Evolutionary conservation across 2,888 invertebrate genomes (phyloP).

Genomic region (Megaustenia siamemsis): DNA sequence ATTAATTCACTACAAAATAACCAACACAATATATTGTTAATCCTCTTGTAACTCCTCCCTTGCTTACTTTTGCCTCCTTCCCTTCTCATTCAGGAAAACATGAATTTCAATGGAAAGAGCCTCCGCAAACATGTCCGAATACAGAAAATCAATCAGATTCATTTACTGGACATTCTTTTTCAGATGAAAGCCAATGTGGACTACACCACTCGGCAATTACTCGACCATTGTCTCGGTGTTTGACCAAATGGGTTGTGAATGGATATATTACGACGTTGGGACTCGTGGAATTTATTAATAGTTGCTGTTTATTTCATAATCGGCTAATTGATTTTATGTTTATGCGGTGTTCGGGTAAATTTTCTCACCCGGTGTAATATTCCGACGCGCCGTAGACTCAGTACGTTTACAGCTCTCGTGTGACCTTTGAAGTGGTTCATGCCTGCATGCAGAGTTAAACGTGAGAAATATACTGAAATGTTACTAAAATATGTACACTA

Average conservation of each 20-base stretch:
- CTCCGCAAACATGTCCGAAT: neutral
- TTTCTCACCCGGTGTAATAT: neutral
- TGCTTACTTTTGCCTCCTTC: too few relatives aligned
- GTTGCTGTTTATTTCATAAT: neutral
- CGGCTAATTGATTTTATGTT: neutral
- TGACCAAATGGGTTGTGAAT: neutral
- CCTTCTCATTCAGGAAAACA: too few relatives aligned
- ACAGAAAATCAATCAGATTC: slow-evolving; percentile 21
- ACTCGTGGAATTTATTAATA: neutral
- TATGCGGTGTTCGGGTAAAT: neutral
- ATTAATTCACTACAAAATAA: too few relatives aligned
- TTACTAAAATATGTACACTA: too few relatives aligned
- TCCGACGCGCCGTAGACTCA: too few relatives aligned
- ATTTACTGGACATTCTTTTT: neutral
- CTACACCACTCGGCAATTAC: slow-evolving; percentile 30
- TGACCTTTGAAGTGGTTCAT: too few relatives aligned
- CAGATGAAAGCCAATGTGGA: slow-evolving; percentile 3
- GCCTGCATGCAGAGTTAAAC: too few relatives aligned
- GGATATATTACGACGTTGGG: neutral
- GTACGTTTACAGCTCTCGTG: too few relatives aligned
- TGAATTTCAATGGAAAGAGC: neutral
- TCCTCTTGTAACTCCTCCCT: too few relatives aligned
- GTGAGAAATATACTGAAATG: too few relatives aligned
- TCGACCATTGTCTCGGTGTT: neutral
- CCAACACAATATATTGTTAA: too few relatives aligned